Conservation (phyloP, 2,888 invertebrate species). For the Oscheius sp. region DNA sequence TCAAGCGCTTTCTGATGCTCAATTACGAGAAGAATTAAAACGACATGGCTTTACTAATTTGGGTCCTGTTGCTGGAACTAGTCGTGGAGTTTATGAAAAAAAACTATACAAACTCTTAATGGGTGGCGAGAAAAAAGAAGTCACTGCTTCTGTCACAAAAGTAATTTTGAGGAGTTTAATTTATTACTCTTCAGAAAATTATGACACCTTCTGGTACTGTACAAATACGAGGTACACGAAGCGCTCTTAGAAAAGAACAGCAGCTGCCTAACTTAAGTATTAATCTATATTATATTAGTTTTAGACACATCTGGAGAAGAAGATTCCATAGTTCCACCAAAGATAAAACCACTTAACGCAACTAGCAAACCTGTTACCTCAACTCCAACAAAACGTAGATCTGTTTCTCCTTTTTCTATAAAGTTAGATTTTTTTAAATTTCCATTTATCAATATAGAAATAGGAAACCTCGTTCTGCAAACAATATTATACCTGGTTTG, state of each 20-base stretch:
- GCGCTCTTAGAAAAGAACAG: no score
- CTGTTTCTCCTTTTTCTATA: constrained; percentile 8
- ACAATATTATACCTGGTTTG: constrained; percentile 21
- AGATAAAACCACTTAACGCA: no score
- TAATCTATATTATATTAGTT: no score
- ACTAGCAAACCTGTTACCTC: constrained; percentile 35
- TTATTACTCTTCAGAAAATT: constrained; percentile 17
- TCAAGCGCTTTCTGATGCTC: constrained; percentile 50
- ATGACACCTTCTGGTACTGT: background rate
- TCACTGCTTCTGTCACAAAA: constrained; percentile 9
- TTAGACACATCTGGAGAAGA: no score
- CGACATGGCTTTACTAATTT: constrained; percentile 36
- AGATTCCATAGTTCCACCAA: no score
- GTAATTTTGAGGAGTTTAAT: constrained; percentile 8
- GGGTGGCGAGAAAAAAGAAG: background rate
- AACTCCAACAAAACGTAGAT: constrained; percentile 34
- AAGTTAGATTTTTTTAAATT: no score
- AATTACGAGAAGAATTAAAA: constrained; percentile 52
- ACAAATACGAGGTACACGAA: no score
- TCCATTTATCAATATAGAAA: no score
- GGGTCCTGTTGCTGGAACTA: constrained; percentile 59
- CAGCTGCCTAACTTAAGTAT: no score
- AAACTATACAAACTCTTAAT: constrained; percentile 44
- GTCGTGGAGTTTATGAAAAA: constrained; percentile 57
- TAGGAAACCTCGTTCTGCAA: background rate